Evolutionary conservation across 2,888 invertebrate species (phyloP).

Genomic region (Chrysodeixis includens): DNA sequence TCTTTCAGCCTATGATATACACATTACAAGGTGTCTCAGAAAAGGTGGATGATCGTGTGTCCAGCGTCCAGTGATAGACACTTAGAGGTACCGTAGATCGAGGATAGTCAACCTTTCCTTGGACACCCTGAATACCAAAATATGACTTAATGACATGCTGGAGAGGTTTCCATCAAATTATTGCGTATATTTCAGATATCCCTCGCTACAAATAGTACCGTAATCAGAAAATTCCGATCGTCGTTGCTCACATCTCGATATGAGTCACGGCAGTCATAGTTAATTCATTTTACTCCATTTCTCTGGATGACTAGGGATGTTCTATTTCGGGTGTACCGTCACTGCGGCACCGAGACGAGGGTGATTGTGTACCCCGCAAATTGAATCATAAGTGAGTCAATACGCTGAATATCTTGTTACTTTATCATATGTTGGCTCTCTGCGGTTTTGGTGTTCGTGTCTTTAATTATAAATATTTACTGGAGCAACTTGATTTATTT

Average conservation of each 20-base stretch:
- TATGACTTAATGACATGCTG: neutral
- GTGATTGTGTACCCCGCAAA: constrained; percentile 55
- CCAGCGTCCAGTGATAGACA: no score
- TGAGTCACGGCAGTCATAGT: constrained; percentile 57
- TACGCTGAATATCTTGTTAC: constrained; percentile 31
- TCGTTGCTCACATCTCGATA: constrained; percentile 45
- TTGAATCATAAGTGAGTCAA: constrained; percentile 65
- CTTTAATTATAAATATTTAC: neutral
- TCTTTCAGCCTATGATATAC: no score
- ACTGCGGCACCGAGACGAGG: constrained; percentile 48
- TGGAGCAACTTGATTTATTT: neutral
- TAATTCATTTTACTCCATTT: constrained; percentile 56
- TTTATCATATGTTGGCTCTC: constrained; percentile 13
- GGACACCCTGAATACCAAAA: neutral
- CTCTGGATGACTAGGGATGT: constrained; percentile 44
- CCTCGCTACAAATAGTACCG: neutral
- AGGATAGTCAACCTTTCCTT: no score
- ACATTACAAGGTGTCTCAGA: no score
- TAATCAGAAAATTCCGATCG: constrained; percentile 33
- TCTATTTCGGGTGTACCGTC: constrained; percentile 49
- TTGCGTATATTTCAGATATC: neutral
- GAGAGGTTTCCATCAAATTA: neutral
- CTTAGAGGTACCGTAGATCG: no score
- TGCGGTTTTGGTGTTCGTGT: constrained; percentile 3
- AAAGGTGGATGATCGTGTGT: no score